A percentile compares a stretch with the other conserved stretches of the same genome.
Evolutionary conservation across 2,888 invertebrate species (phyloP).

Genomic region (Latrodectus elegans): DNA sequence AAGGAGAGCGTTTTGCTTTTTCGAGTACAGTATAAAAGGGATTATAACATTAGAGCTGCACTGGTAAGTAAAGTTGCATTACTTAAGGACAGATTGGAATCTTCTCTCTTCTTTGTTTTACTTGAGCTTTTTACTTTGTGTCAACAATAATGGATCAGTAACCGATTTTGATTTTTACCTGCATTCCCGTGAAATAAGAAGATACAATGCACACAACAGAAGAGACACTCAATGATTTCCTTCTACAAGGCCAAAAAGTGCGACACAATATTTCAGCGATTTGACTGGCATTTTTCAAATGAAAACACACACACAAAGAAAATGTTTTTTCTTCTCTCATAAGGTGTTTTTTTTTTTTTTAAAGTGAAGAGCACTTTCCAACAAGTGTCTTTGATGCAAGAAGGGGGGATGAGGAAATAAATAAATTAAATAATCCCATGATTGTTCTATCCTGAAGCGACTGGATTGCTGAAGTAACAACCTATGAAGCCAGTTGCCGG

Average conservation of each 20-base stretch:
- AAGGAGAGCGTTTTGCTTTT: background rate
- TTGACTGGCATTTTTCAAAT: no score
- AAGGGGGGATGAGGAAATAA: background rate
- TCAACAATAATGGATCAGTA: background rate
- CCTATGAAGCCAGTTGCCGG: no score
- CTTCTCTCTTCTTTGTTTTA: background rate
- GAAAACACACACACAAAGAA: background rate
- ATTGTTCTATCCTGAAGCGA: background rate
- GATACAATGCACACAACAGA: background rate
- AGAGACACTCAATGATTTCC: background rate
- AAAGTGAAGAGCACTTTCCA: background rate
- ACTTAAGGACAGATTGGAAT: slow-evolving; percentile 30
- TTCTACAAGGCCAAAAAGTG: background rate
- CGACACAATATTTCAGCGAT: no score
- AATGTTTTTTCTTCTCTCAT: background rate
- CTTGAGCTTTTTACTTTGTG: background rate
- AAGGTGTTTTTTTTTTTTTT: background rate
- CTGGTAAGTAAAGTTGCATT: slow-evolving; percentile 15
- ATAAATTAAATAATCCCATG: slow-evolving; percentile 1
- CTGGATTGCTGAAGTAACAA: no score
- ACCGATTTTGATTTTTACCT: slow-evolving; percentile 14
- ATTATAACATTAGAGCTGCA: slow-evolving; percentile 26
- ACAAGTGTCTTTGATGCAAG: background rate
- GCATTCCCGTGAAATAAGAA: background rate
- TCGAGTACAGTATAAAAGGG: slow-evolving; percentile 42